Percentiles rank a stretch among this genome's conserved stretches.
These are phyloP conservation scores for Accipiter virgatus DNA, from an alignment of 2,113 vertebrate genomes.

Conservation along the genomic window DNA sequence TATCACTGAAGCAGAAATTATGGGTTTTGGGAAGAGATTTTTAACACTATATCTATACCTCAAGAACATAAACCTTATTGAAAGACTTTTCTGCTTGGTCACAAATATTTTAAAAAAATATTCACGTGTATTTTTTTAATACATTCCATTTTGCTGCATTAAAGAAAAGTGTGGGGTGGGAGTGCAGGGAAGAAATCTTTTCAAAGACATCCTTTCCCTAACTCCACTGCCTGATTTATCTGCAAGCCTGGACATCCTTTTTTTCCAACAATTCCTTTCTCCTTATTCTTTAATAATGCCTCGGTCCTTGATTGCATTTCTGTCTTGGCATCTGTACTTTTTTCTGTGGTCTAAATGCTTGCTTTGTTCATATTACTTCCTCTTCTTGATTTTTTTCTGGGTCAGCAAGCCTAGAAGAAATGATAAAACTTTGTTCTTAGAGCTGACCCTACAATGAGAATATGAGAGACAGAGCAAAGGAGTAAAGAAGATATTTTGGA, in stretches of 20 bases:
- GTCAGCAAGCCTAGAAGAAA: slow-evolving; percentile 8
- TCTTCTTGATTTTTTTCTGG: slow-evolving; percentile 27
- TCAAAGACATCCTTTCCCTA: neutral
- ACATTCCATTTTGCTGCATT: neutral
- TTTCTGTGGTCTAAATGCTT: neutral
- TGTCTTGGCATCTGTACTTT: neutral
- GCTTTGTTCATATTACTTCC: neutral
- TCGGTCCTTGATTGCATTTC: neutral
- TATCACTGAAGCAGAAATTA: neutral
- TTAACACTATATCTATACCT: neutral
- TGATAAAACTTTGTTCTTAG: neutral
- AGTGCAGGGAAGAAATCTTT: neutral
- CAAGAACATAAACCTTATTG: neutral
- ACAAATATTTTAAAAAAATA: neutral
- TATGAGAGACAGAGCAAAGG: neutral
- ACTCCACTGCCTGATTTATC: neutral
- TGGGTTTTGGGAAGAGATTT: neutral
- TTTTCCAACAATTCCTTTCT: neutral
- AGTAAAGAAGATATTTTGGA: neutral
- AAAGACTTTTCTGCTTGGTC: neutral
- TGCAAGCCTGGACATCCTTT: neutral
- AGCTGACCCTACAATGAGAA: neutral
- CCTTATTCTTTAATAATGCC: neutral
- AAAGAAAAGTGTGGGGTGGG: accelerated
- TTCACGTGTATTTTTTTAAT: neutral